Base-by-base conservation (phyloP, 2,888 invertebrate species). In the Conchocele bisecta region DNA sequence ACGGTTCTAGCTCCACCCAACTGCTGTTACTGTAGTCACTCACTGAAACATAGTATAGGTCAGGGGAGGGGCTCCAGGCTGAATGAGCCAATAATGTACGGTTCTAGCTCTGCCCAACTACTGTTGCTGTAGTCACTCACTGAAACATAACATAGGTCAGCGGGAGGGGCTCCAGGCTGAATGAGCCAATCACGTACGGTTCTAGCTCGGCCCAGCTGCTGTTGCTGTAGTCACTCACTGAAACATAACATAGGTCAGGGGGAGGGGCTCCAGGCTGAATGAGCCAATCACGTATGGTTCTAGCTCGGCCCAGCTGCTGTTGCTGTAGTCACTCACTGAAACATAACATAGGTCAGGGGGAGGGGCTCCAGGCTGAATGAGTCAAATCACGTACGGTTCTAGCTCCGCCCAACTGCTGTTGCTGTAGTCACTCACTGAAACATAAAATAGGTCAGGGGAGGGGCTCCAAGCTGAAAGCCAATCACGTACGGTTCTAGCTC, bases 161-260 rank as follows among this genome's bases (percentile, higher is more conserved):
- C 94, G 51, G 63, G n/a, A n/a, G n/a, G n/a, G n/a, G n/a, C 90
- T 95, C 95, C 82, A 98, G 95, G 88, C 96, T 96, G 81, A 97
- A 96, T 33, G 94, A 95, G 83, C 97, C 97, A 83, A 97, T 96
- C 68, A 98, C 95, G 84, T 95, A 95, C 0, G 95, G 95, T 90
- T 97, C 96, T 93, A 97, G 94, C 91, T 97, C 96, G 0, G 95
- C 95, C 97, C 97, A 98, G 65, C 96, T 96, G 56, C 96, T 97
- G 92, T 96, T 97, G 89, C 95, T 95, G 72, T 51, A 51, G 26
- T 97, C 1, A 98, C 93, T 93, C 98, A 95, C 91, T 98, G 98
- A 89, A 95, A 95, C 31, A 98, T 97, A 0, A 96, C 95, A 58
- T 95, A 93, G 0, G 96, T 96, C 2, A 97, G 63, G 94, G 51